Evolutionary conservation across 35 echinoderm and acorn worm species (phyloP), one percentile per base, ranked within the genome.

Genomic region (Apostichopus californicus): DNA sequence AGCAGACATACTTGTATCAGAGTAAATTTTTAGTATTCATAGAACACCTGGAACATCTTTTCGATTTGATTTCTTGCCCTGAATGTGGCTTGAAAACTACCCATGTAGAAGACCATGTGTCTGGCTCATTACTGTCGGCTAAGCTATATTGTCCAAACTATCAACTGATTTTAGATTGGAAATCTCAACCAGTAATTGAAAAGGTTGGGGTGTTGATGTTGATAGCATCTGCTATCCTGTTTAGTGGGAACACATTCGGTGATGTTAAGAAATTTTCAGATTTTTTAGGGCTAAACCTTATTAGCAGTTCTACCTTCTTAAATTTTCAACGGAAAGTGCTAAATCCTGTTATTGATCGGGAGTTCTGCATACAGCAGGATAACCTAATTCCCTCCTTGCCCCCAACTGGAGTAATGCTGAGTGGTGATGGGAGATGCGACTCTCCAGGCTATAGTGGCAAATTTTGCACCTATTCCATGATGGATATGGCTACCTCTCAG

Each of bases 381-480:
- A 60, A 12, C 10, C 15, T 73, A 6, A 23, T 92, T 78, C 18
- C 26, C 18, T 15, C 21, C 55, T 70, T 92, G 9, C 82, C 52
- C 4, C 46, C 4, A 9, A 54, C 77, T 66, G 71, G 46, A 53
- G 83, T 87, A 4, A 9, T 12, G 5, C 9, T 96, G 4, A 68
- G 71, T 46, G 95, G 92, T 6, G 95, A 96, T 90, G 95, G 95
- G 0, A 86, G 92, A 18, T 94, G 95, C 77, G 89, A 93, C 72
- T 83, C 79, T 15, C 95, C 92, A 57, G 94, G 94, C 7, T 61
- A 89, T 7, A 92, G 56, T 92, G 94, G 91, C 1, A 95, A 95
- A 60, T 95, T 83, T 68, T 90, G 92, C 21, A 83, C 92, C 54
- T 96, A 96, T 78, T 88, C 92, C 3, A 68, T 96, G 56, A 96